Evolutionary conservation across 2,113 vertebrate species (phyloP).

Genomic region (Dissostichus mawsoni): DNA sequence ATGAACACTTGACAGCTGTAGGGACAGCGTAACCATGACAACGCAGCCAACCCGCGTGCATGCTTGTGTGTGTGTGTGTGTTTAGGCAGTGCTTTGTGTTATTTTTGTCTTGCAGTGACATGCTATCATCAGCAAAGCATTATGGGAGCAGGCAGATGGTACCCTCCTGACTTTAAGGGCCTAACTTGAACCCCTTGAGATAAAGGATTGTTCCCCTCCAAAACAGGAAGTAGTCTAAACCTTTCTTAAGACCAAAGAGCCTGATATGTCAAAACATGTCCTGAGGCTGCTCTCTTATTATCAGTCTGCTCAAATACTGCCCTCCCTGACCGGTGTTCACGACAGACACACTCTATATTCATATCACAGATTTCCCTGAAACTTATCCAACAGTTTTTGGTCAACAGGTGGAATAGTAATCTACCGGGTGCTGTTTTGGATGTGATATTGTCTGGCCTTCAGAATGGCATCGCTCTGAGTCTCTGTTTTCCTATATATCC

Average conservation of each 20-base stretch:
- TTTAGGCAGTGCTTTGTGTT: no score
- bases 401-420: constrained; percentile 26
- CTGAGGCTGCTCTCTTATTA: constrained; percentile 49
- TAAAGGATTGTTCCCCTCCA: constrained; percentile 41
- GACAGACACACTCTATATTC: constrained; percentile 29
- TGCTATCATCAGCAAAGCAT: constrained; percentile 60
- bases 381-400: constrained; percentile 18
- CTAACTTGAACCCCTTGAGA: constrained; percentile 43
- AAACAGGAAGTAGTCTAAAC: constrained; percentile 62
- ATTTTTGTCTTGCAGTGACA: constrained; percentile 10
- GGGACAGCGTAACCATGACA: constrained; percentile 77
- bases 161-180: constrained; percentile 54
- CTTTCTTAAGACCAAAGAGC: constrained; percentile 63
- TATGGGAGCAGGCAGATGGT: constrained; percentile 60
- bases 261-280: constrained; percentile 64
- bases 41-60: constrained; percentile 59
- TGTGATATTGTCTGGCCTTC: constrained; percentile 19
- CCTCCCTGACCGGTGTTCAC: constrained; percentile 13
- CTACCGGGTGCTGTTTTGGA: constrained; percentile 23
- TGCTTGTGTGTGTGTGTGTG: no score
- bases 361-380: constrained; percentile 18
- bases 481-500: neutral
- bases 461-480: neutral
- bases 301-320: constrained; percentile 48
- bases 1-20: constrained; percentile 82